Percentiles rank a stretch among this genome's conserved stretches.
phyloP scores from a whole-genome alignment of 2,113 vertebrate genomes.

The Stigmatopora argus region DNA sequence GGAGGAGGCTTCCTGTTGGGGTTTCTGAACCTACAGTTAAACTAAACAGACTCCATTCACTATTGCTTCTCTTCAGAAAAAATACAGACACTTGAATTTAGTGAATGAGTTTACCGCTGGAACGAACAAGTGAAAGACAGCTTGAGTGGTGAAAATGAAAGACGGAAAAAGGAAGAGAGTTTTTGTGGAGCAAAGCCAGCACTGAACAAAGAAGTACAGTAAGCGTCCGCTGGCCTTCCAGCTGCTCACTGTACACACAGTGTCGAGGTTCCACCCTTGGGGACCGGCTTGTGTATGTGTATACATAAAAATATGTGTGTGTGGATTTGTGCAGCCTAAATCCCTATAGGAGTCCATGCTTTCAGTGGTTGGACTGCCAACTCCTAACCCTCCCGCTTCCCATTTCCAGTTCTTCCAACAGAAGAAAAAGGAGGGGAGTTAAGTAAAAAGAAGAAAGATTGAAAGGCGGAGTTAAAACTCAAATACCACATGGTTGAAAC shows the following conservation, averaged over 20 bases:
- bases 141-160: slow-evolving; percentile 18
- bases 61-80: background rate
- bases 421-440: slow-evolving; percentile 7
- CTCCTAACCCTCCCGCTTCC: slow-evolving; percentile 47
- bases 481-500: background rate
- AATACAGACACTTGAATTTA: background rate
- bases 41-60: background rate
- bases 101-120: no score
- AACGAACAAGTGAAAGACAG: background rate
- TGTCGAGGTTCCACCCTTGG: slow-evolving; percentile 33
- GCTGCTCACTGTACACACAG: slow-evolving; percentile 55
- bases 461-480: background rate
- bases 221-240: slow-evolving; percentile 57
- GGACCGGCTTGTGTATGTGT: slow-evolving; percentile 24
- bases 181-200: slow-evolving; percentile 50
- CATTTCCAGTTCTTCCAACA: slow-evolving; percentile 27
- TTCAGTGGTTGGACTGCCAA: slow-evolving; percentile 57
- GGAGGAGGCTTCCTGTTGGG: background rate
- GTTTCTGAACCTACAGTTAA: background rate
- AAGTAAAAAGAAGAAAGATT: slow-evolving; percentile 8
- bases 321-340: slow-evolving; percentile 39
- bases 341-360: slow-evolving; percentile 61
- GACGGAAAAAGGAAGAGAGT: slow-evolving; percentile 20
- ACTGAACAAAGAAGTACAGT: slow-evolving; percentile 69
- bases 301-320: slow-evolving; percentile 21